Evolutionary conservation across 1,140 invertebrate species (phyloP), one percentile per base, ranked within the genome.

Genomic region (Mya arenaria): DNA sequence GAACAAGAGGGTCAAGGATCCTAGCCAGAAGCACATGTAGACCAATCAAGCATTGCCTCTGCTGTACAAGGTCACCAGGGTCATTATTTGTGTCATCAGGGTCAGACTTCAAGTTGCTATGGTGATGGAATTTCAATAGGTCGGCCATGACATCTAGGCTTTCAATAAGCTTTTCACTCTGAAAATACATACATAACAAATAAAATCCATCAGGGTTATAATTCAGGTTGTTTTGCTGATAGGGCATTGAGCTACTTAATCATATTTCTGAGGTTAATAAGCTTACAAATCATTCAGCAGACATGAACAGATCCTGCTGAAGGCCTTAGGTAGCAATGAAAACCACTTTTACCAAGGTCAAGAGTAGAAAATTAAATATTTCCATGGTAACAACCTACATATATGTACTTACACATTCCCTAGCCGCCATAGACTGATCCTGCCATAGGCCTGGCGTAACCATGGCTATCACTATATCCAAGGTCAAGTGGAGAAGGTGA

Each of bases 321-420:
- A 92, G 56, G 23, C 84, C 81, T 15, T 66, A 60, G 4, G 75
- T 87, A 8, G 91, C 69, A 25, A 89, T 85, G 30, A 81, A 62
- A 6, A 58, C 52, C 10, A 92, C 56, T 25, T 91, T 85, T 28
- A 66, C 83, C 30, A 89, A 62, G 0, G 84, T 82, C 41, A 89
- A 83, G 36, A 87, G 87, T 5, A 91, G 65, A 30, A 92, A 81
- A 60, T 87, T 66, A 25, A 92, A 56, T 3, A 88, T 60, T 28
- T 86, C 81, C 6, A 85, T 74, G 15, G 88, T 78, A 28, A 87
- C 77, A 10, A 66, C 69, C 37, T 89, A n/a, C n/a, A n/a, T n/a
- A n/a, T n/a, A n/a, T 8, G 58, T 30, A 86, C 90, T 87, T 82
- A 92, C 91, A 66, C 90, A 84, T 74, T 92, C 89, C 65, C 87